Percentiles rank a stretch among this genome's conserved stretches.
phyloP scores from a whole-genome alignment of 2,113 vertebrate genomes.

The Gobiocypris rarus region DNA sequence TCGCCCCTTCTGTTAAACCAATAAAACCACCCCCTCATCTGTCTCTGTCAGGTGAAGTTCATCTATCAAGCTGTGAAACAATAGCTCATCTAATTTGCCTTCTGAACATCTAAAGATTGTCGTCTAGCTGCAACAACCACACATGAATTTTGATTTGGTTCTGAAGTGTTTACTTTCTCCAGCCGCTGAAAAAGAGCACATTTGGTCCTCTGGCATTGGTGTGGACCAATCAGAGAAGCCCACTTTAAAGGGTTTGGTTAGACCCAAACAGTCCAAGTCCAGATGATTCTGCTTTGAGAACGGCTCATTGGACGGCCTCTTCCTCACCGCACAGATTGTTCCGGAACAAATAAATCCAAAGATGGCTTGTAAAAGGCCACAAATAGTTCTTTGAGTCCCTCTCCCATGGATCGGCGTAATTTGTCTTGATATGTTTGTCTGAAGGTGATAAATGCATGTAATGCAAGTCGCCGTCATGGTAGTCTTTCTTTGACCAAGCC shows the following conservation, averaged over 20 bases:
- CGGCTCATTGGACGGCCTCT: background rate
- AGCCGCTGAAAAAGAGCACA: conserved; percentile 2
- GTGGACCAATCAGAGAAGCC: background rate
- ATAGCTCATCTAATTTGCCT: background rate
- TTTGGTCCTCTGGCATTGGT: conserved; percentile 8
- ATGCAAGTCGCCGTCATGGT: background rate
- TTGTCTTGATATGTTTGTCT: background rate
- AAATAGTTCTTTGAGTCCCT: conserved; percentile 4
- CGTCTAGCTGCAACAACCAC: background rate
- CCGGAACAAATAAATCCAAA: conserved; percentile 26
- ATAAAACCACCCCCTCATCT: background rate
- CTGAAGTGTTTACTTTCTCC: conserved; percentile 5
- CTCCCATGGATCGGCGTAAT: background rate
- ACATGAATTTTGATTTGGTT: background rate
- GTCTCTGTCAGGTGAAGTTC: conserved; percentile 8
- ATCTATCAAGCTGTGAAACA: conserved; percentile 26
- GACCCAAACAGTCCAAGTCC: conserved; percentile 12
- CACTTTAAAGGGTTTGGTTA: conserved; percentile 32
- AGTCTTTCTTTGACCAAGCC: background rate
- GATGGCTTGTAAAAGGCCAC: conserved; percentile 28
- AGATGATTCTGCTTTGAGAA: conserved; percentile 22
- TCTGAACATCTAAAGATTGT: background rate
- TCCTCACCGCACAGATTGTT: conserved; percentile 25
- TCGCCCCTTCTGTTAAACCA: background rate
- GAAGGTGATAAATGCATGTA: background rate